These are phyloP conservation scores for Cherax destructor DNA, from an alignment of 1,140 invertebrate species.

Conservation along the genomic window DNA sequence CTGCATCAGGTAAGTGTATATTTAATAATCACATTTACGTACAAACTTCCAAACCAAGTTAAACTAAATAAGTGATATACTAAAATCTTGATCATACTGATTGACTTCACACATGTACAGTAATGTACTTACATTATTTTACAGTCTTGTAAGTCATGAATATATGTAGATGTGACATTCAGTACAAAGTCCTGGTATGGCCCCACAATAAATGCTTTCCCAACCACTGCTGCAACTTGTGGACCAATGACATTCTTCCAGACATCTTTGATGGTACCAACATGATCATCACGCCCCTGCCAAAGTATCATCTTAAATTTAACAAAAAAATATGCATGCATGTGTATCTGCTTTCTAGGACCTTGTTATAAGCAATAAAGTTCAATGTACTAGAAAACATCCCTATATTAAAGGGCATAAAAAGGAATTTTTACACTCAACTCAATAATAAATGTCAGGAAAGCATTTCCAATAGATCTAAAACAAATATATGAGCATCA, in stretches of 20 bases:
- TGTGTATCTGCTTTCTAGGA: no score
- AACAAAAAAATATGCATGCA: no score
- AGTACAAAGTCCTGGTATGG: slow-evolving; percentile 78
- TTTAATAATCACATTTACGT: neutral
- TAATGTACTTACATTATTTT: slow-evolving; percentile 77
- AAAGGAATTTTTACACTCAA: no score
- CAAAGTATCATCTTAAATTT: neutral
- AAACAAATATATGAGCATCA: no score
- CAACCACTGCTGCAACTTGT: slow-evolving; percentile 75
- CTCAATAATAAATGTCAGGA: no score
- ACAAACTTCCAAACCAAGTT: slow-evolving; percentile 54
- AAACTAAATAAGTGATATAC: slow-evolving; percentile 17
- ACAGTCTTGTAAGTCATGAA: slow-evolving; percentile 79
- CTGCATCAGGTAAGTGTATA: no score
- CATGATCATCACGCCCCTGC: slow-evolving; percentile 73
- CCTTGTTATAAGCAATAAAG: no score
- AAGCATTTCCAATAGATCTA: no score
- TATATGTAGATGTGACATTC: slow-evolving; percentile 77
- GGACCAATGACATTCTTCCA: slow-evolving; percentile 81
- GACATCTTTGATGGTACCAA: slow-evolving; percentile 80
- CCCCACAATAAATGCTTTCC: slow-evolving; percentile 75
- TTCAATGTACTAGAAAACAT: no score
- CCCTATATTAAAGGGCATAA: no score
- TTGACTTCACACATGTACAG: neutral
- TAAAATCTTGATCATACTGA: no score